These are phyloP conservation scores for Blastobasis adustella DNA, from an alignment of 2,888 invertebrate genomes.

Conservation along the genomic window DNA sequence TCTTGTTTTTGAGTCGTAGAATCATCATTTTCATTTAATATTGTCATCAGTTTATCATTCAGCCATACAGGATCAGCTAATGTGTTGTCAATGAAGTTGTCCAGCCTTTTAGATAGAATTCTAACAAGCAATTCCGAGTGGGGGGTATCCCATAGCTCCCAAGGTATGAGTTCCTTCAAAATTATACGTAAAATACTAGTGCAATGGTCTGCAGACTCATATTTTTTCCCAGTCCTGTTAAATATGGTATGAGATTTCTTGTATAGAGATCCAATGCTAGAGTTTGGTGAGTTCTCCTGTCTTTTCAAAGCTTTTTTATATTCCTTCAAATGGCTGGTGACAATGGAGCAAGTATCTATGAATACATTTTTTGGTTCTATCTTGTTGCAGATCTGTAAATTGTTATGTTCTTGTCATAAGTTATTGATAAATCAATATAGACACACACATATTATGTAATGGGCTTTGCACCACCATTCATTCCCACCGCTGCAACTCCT, in stretches of 20 bases:
- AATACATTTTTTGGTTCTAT: conserved; percentile 63
- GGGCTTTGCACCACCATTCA: too few relatives aligned
- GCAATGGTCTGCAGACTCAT: conserved; percentile 71
- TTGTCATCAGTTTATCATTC: conserved; percentile 47
- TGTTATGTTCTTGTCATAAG: neutral
- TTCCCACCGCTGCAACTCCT: too few relatives aligned
- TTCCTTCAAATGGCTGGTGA: conserved; percentile 77
- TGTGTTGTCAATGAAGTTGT: conserved; percentile 60
- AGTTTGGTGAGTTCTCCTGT: conserved; percentile 58
- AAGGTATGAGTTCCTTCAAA: conserved; percentile 77
- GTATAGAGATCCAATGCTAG: conserved; percentile 63
- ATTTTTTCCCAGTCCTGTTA: conserved; percentile 42
- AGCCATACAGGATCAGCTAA: conserved; percentile 70
- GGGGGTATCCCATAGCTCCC: conserved; percentile 80
- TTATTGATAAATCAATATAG: neutral
- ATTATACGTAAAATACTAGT: conserved; percentile 74
- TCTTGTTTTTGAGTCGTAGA: conserved; percentile 6
- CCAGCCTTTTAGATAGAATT: conserved; percentile 75
- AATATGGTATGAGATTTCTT: conserved; percentile 55
- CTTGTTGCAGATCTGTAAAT: conserved; percentile 55
- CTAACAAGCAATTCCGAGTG: conserved; percentile 78
- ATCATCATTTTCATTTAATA: conserved; percentile 32
- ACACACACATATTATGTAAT: too few relatives aligned
- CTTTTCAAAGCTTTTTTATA: conserved; percentile 77
- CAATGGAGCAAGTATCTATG: conserved; percentile 64